Percentiles rank a stretch among this genome's conserved stretches.
Conservation (phyloP, 2,113 vertebrate genomes). For the Upupa epops region DNA sequence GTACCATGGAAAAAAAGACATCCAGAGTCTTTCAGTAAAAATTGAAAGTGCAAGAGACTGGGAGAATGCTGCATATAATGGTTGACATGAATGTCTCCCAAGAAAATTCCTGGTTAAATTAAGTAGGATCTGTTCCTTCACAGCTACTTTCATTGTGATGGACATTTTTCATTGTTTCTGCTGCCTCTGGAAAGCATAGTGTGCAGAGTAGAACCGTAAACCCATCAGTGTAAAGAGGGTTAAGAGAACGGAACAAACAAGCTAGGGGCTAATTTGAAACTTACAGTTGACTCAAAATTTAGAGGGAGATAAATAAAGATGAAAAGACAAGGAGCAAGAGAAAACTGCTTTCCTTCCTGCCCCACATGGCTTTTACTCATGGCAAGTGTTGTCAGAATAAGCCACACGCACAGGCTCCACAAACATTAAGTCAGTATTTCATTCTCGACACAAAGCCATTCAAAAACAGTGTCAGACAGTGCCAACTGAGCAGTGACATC, state of each 20-base stretch:
- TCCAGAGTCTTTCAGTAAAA: background rate
- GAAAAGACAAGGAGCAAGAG: background rate
- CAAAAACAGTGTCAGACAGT: background rate
- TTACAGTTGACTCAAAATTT: background rate
- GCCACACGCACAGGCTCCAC: background rate
- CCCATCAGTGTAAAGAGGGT: background rate
- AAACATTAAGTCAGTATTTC: background rate
- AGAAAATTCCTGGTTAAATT: background rate
- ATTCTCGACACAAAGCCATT: background rate
- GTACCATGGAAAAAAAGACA: fast-evolving
- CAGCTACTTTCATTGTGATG: background rate
- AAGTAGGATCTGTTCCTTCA: background rate
- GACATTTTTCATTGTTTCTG: background rate
- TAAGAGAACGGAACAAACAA: no score
- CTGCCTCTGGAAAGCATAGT: background rate
- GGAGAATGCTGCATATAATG: background rate
- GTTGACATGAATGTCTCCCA: background rate
- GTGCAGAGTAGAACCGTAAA: background rate
- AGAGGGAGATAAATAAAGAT: background rate
- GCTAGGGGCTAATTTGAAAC: background rate
- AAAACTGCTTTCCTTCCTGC: slow-evolving; percentile 9
- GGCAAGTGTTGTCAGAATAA: background rate
- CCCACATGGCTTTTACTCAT: background rate
- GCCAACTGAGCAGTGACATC: background rate
- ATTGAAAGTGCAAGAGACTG: background rate